phyloP scores from a whole-genome alignment of 1,140 invertebrate species.

The Drosophila quadrilineata region DNA sequence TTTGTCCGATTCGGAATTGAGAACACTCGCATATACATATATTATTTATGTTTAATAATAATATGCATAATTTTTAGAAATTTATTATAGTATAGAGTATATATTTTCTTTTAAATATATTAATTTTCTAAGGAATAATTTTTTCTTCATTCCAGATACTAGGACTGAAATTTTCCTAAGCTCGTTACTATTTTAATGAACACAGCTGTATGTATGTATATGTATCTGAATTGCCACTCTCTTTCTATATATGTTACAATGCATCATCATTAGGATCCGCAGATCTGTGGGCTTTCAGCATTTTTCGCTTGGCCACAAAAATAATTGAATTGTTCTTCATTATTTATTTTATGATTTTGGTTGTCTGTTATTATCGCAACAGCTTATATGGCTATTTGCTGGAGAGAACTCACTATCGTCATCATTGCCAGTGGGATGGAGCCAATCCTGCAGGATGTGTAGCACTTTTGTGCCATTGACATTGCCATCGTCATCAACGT shows the following conservation, averaged over 20 bases:
- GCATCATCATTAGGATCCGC: constrained; percentile 60
- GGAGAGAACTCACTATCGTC: constrained; percentile 44
- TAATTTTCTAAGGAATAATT: too few relatives aligned
- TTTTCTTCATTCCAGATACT: too few relatives aligned
- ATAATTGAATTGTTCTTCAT: constrained; percentile 78
- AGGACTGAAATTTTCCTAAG: too few relatives aligned
- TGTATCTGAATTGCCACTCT: too few relatives aligned
- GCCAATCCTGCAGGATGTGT: constrained; percentile 41
- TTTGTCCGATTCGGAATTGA: too few relatives aligned
- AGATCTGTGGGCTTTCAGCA: constrained; percentile 56
- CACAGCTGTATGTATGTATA: too few relatives aligned
- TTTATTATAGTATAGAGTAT: too few relatives aligned
- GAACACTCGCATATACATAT: too few relatives aligned
- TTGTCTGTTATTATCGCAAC: constrained; percentile 74
- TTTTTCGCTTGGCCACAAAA: constrained; percentile 51
- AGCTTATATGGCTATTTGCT: constrained; percentile 55
- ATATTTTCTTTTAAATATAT: too few relatives aligned
- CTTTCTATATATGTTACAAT: constrained; percentile 52
- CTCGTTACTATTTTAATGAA: too few relatives aligned
- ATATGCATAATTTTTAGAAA: too few relatives aligned
- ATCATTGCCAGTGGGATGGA: constrained; percentile 46
- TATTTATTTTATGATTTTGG: constrained; percentile 79
- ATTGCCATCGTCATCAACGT: constrained; percentile 59
- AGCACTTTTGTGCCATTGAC: constrained; percentile 60
- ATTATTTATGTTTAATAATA: too few relatives aligned